These are phyloP conservation scores for Aleiodes testaceus DNA, from an alignment of 2,888 invertebrate species.

Conservation along the genomic window DNA sequence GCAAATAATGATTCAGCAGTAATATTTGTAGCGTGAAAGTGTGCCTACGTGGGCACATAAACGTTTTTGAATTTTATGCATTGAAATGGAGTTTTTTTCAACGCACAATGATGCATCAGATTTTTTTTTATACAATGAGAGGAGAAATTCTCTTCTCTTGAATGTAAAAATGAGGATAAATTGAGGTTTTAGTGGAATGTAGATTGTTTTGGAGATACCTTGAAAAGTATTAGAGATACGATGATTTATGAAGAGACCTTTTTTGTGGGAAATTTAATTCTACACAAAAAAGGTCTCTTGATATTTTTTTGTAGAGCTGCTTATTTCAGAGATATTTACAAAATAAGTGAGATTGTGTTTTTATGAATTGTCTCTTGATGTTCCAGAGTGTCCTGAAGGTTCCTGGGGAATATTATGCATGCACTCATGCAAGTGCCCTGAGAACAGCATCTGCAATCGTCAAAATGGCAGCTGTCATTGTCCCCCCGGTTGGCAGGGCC, in stretches of 20 bases:
- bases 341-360: background rate
- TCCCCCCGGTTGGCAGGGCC: constrained; percentile 80
- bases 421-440: constrained; percentile 78
- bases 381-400: constrained; percentile 79
- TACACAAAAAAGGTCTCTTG: no score
- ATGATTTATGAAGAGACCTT: no score
- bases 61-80: background rate
- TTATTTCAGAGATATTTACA: no score
- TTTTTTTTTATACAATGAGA: background rate
- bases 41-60: background rate
- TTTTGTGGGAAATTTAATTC: no score
- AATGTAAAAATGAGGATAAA: no score
- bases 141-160: no score
- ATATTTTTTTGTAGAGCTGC: no score
- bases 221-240: no score
- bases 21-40: constrained; percentile 15
- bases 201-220: no score
- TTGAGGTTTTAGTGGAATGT: no score
- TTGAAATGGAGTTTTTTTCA: background rate
- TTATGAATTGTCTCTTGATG: no score
- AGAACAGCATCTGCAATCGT: constrained; percentile 78
- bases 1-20: constrained; percentile 9
- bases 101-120: background rate
- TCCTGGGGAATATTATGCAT: constrained; percentile 86
- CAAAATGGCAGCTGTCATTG: constrained; percentile 80